A percentile compares a stretch with the other conserved stretches of the same genome.
Evolutionary conservation across 2,888 invertebrate genomes (phyloP).

Genomic region (Ectemnius lituratus): DNA sequence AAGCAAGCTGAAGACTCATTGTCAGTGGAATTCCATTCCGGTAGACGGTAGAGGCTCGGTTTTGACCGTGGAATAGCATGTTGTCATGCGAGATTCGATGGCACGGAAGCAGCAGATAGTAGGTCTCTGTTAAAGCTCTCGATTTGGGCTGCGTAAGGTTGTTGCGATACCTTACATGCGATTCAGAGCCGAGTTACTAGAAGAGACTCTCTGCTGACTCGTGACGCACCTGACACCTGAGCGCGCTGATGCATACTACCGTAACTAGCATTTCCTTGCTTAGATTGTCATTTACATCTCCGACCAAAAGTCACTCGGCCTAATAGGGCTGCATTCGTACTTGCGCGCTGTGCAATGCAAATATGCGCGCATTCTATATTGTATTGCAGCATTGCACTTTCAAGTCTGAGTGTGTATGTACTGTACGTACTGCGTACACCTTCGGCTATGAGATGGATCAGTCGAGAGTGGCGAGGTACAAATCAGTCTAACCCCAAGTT

Average conservation of each 20-base stretch:
- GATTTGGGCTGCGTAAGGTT: slow-evolving; percentile 56
- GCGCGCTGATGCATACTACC: slow-evolving; percentile 72
- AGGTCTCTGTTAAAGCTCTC: slow-evolving; percentile 45
- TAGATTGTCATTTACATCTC: slow-evolving; percentile 70
- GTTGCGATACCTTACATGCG: slow-evolving; percentile 49
- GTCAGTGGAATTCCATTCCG: too few species aligned
- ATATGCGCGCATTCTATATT: too few species aligned
- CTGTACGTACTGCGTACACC: too few species aligned
- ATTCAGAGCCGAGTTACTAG: slow-evolving; percentile 52
- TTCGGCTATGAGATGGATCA: too few species aligned
- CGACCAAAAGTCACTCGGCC: slow-evolving; percentile 18
- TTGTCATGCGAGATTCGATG: slow-evolving; percentile 47
- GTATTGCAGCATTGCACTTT: too few species aligned
- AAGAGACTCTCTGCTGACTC: slow-evolving; percentile 57
- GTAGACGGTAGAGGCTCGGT: neutral
- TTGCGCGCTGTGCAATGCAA: too few species aligned
- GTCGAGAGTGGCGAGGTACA: too few species aligned
- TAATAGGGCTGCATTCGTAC: neutral
- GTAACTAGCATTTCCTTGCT: slow-evolving; percentile 72
- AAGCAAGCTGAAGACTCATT: too few species aligned
- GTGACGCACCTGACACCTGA: slow-evolving; percentile 72
- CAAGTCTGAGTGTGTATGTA: too few species aligned
- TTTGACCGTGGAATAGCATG: slow-evolving; percentile 41
- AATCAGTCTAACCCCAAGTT: too few species aligned
- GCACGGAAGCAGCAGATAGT: slow-evolving; percentile 47